phyloP scores from a whole-genome alignment of 2,113 vertebrate genomes.

The Hippocampus zosterae region DNA sequence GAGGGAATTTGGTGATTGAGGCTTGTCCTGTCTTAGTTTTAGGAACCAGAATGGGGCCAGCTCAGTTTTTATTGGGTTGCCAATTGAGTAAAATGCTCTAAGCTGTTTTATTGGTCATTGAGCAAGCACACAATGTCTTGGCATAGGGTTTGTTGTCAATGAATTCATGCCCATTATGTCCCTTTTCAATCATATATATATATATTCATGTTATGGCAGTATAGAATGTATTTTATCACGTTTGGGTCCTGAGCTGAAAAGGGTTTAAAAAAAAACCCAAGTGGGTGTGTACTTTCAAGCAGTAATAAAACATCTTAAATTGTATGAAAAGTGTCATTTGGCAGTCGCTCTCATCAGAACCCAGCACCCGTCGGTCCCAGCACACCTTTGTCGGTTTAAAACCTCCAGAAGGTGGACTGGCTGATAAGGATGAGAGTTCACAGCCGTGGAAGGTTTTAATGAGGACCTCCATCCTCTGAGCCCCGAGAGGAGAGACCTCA shows the following conservation, averaged over 20 bases:
- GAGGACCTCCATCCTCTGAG: conserved; percentile 55
- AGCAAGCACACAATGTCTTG: not conserved
- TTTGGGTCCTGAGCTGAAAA: not conserved
- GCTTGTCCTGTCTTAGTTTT: not conserved
- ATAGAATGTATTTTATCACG: not conserved
- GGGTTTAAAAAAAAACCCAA: not conserved
- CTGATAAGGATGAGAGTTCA: conserved; percentile 33
- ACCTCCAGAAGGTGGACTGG: conserved; percentile 12
- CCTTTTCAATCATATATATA: not conserved
- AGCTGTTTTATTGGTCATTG: not conserved
- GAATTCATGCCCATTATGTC: not conserved
- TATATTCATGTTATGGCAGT: not conserved
- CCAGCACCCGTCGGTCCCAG: conserved; percentile 20
- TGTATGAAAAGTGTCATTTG: not conserved
- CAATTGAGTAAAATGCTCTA: not conserved
- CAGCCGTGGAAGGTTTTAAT: conserved; percentile 58
- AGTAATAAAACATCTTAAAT: not conserved
- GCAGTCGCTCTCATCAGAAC: conserved; percentile 24
- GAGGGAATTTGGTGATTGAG: not conserved
- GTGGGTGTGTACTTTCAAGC: not conserved
- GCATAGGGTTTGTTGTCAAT: not conserved
- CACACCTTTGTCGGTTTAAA: not conserved
- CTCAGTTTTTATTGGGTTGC: not conserved
- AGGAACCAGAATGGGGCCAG: not conserved
- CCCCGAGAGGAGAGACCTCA: conserved; percentile 47